Conservation (phyloP, 2,797 vertebrate genomes). For the Sebastes glaucus region DNA sequence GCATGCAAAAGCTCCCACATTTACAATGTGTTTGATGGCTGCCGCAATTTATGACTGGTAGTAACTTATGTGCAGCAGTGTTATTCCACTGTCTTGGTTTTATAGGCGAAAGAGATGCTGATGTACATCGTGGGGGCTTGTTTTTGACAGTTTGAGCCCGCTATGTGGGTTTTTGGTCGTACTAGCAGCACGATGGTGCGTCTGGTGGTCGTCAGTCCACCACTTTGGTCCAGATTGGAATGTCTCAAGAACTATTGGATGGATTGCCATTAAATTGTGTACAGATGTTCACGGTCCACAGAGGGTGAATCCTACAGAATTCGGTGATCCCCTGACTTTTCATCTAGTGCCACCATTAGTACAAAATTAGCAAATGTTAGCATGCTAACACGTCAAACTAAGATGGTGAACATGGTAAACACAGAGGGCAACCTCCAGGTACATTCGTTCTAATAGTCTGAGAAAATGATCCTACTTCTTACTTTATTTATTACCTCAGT, state of each 20-base stretch:
- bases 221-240: neutral
- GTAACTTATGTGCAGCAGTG: slow-evolving; percentile 32
- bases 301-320: neutral
- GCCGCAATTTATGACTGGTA: slow-evolving; percentile 25
- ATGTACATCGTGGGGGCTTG: neutral
- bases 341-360: neutral
- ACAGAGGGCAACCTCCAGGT: too few relatives aligned
- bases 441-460: too few relatives aligned
- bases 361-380: neutral
- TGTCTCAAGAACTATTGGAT: neutral
- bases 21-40: slow-evolving; percentile 25
- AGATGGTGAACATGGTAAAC: neutral
- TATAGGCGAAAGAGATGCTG: slow-evolving; percentile 8
- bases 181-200: neutral
- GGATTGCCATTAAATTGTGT: neutral
- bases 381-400: neutral
- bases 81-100: slow-evolving; percentile 37
- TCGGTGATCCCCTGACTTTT: neutral
- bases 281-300: neutral
- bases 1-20: slow-evolving; percentile 15
- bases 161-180: neutral
- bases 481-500: too few relatives aligned
- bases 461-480: too few relatives aligned
- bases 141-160: slow-evolving; percentile 7
- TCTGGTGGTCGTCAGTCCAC: neutral